A percentile compares a stretch with the other conserved stretches of the same genome.
Conservation (phyloP, 2,113 vertebrate species). For the Colius striatus region DNA sequence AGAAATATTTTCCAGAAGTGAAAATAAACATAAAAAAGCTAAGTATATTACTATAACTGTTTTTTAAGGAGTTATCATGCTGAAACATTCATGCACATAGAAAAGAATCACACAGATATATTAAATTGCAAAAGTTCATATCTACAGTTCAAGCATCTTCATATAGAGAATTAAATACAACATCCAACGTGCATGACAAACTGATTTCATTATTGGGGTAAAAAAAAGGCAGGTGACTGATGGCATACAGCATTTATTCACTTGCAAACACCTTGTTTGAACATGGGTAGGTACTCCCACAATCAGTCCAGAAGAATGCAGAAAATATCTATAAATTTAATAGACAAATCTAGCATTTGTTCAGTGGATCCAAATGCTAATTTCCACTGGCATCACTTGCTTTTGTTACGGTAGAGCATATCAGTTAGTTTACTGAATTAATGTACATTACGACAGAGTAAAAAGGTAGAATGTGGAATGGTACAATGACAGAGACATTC, state of each 20-base stretch:
- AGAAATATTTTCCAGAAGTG: constrained; percentile 69
- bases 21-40: constrained; percentile 42
- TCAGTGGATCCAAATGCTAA: constrained; percentile 64
- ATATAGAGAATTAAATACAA: constrained; percentile 44
- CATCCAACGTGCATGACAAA: constrained; percentile 48
- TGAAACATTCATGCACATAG: constrained; percentile 63
- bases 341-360: constrained; percentile 58
- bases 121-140: constrained; percentile 42
- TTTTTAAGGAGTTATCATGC: constrained; percentile 68
- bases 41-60: neutral
- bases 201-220: constrained; percentile 17
- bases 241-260: constrained; percentile 21
- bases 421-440: constrained; percentile 64
- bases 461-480: constrained; percentile 41
- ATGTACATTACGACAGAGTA: constrained; percentile 42
- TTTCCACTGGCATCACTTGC: constrained; percentile 36
- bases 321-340: constrained; percentile 12
- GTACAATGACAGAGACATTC: constrained; percentile 48
- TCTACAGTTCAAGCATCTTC: constrained; percentile 63
- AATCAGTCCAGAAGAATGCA: constrained; percentile 53
- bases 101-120: constrained; percentile 33
- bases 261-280: constrained; percentile 52
- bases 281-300: neutral
- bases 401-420: constrained; percentile 33
- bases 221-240: constrained; percentile 31